Conservation (phyloP, 2,888 invertebrate genomes). For the Urechis unicinctus region DNA sequence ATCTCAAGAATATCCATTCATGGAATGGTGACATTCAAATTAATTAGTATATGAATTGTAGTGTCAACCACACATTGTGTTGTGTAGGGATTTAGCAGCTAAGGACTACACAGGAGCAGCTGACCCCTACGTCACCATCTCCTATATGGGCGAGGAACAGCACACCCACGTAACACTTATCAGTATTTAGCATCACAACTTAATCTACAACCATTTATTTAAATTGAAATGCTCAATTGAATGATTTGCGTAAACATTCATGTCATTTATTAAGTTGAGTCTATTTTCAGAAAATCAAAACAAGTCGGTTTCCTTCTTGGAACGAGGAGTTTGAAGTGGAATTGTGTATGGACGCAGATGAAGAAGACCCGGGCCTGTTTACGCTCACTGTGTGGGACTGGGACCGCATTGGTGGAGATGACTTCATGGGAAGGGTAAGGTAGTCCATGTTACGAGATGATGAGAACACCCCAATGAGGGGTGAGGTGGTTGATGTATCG, state of each 20-base stretch:
- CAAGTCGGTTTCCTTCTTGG: conserved; percentile 28
- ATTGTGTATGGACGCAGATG: conserved; percentile 10
- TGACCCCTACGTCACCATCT: conserved; percentile 94
- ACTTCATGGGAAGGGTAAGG: conserved; percentile 31
- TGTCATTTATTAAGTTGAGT: background rate
- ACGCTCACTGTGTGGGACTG: conserved; percentile 27
- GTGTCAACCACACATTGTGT: background rate
- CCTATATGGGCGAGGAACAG: conserved; percentile 24
- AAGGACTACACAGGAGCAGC: conserved; percentile 99
- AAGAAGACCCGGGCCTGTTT: conserved; percentile 4
- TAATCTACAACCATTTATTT: no score
- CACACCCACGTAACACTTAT: conserved; percentile 23
- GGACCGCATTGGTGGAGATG: conserved; percentile 28
- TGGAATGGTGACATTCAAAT: no score
- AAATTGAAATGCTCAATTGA: no score
- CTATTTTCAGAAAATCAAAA: conserved; percentile 23
- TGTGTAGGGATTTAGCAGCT: conserved; percentile 78
- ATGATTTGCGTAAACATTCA: no score
- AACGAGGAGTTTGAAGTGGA: conserved; percentile 26
- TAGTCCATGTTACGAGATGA: no score
- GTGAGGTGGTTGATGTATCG: no score
- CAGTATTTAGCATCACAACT: background rate
- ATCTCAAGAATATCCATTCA: no score
- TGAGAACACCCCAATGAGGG: no score
- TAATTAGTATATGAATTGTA: background rate